A percentile compares a stretch with the other conserved stretches of the same genome.
Conservation (phyloP, 2,888 invertebrate genomes). For the Oligia strigilis region DNA sequence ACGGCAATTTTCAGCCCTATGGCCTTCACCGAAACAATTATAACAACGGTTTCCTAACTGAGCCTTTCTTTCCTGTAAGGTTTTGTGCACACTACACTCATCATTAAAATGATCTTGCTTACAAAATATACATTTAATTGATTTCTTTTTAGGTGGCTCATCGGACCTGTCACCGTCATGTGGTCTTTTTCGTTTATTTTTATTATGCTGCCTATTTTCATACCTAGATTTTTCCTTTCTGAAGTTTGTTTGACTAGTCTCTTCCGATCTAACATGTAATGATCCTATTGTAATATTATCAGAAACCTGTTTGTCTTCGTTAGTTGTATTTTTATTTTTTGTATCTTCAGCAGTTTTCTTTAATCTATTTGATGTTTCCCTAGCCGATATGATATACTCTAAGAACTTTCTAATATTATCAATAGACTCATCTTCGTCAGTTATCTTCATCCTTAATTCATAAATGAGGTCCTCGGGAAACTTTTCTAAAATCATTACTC, state of each 20-base stretch:
- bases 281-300: slow-evolving; percentile 7
- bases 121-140: slow-evolving; percentile 1
- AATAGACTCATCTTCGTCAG: too few relatives aligned
- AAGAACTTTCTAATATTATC: too few relatives aligned
- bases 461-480: neutral
- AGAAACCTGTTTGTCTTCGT: neutral
- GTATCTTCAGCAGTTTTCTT: neutral
- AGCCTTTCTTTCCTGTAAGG: slow-evolving; percentile 2
- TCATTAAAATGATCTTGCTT: slow-evolving; percentile 13
- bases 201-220: neutral
- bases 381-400: too few relatives aligned
- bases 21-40: slow-evolving; percentile 4
- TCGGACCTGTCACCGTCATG: slow-evolving; percentile 5
- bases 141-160: slow-evolving; percentile 12
- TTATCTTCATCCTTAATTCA: neutral
- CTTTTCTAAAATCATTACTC: slow-evolving; percentile 2
- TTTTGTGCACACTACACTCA: slow-evolving; percentile 6
- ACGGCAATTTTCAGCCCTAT: neutral
- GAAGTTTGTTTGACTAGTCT: neutral
- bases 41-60: slow-evolving; percentile 5
- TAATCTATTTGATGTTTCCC: slow-evolving; percentile 2
- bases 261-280: slow-evolving; percentile 9
- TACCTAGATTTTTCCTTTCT: neutral
- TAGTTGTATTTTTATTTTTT: neutral
- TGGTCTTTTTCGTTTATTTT: slow-evolving; percentile 2